Base-by-base conservation (phyloP, 2,797 vertebrate species). In the Mormyrus hasselquistii region DNA sequence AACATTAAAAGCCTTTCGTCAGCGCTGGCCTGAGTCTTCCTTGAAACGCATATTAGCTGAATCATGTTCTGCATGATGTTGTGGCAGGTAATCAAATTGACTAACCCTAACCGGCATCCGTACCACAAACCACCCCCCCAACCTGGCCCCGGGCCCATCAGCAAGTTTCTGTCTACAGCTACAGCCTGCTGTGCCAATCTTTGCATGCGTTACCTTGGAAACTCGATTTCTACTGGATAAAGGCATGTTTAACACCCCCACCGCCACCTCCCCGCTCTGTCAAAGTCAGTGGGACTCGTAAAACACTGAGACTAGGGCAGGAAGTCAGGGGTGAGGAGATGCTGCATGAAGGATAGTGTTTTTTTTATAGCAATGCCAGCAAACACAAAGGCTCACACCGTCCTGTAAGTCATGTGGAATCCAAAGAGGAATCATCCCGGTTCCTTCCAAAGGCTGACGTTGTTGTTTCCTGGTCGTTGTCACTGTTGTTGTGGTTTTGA, bases 181-280 rank as follows among this genome's bases (percentile, higher is more conserved):
- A 90, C 50, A 88, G 87, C 73, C 82, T 79, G 53, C 86, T 73
- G 50, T 38, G 29, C n/a, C 88, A n/a, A 79, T 83, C 88, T 55
- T 82, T 47, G 89, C 90, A 90, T 88, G 76, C 89, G 92, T 93
- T 92, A 88, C 92, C 92, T 90, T 92, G 92, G 92, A 93, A 93
- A 92, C 92, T 88, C 84, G 89, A 91, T 90, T 92, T 90, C 90
- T 90, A 88, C 89, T 91, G 83, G 90, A 91, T 91, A 91, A 93
- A 90, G 90, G 86, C 86, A 87, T 90, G 91, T 93, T 90, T 92
- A 89, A 90, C 89, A 89, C 88, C 90, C 87, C 79, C 41, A 22
- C 25, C 41, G 2, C 52, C 41, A n/a, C 73, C 34, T 12, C 29
- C 29, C 65, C 1, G 29, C 65, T 2, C n/a, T 91, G 90, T 90